Conservation (phyloP, 2,113 vertebrate species). For the Nerophis ophidion region DNA sequence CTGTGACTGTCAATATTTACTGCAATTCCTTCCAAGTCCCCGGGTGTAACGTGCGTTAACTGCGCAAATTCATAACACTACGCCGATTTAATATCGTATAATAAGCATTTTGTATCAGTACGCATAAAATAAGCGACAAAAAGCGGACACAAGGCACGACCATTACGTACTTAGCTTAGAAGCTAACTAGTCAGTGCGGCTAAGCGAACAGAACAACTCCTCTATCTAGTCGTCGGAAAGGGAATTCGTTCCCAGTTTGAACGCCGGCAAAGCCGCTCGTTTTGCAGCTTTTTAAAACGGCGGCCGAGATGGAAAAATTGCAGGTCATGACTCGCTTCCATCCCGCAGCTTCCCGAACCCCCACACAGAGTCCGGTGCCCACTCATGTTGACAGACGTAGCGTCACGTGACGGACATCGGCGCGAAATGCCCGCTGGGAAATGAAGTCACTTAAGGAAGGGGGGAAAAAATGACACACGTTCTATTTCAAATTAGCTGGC, state of each 20-base stretch:
- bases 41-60: too few species aligned
- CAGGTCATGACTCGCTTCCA: conserved; percentile 32
- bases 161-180: conserved; percentile 23
- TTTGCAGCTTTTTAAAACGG: not conserved
- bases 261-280: not conserved
- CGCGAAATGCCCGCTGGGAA: conserved; percentile 47
- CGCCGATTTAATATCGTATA: not conserved
- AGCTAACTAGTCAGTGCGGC: conserved; percentile 22
- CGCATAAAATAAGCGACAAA: not conserved
- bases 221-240: not conserved
- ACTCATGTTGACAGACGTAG: conserved; percentile 57
- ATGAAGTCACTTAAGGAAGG: conserved; percentile 10
- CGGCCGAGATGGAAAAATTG: not conserved
- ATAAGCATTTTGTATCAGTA: too few species aligned
- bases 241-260: not conserved
- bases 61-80: too few species aligned
- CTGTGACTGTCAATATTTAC: not conserved
- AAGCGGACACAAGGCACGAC: not conserved
- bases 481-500: not conserved
- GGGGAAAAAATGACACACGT: too few species aligned
- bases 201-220: not conserved
- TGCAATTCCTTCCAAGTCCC: not conserved
- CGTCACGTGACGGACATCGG: conserved; percentile 36
- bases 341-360: conserved; percentile 33
- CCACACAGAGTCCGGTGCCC: conserved; percentile 28